phyloP scores from a whole-genome alignment of 2,888 invertebrate species.

The Scaptomyza cyrtandrae region DNA sequence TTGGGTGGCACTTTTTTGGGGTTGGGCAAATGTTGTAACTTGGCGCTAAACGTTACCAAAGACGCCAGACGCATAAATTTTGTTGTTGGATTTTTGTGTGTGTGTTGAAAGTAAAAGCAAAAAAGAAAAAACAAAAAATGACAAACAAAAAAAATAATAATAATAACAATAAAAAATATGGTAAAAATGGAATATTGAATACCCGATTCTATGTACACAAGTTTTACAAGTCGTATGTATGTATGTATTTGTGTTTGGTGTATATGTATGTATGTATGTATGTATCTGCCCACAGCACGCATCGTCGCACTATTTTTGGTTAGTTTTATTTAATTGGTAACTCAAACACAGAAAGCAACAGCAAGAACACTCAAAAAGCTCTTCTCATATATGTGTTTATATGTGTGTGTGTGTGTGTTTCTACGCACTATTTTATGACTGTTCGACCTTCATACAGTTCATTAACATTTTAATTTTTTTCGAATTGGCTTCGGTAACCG shows the following conservation, averaged over 20 bases:
- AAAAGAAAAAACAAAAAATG: background rate
- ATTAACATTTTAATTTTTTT: slow-evolving; percentile 67
- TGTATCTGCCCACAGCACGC: slow-evolving; percentile 22
- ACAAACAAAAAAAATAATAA: slow-evolving; percentile 3
- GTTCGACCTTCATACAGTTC: slow-evolving; percentile 75
- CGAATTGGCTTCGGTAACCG: slow-evolving; percentile 26
- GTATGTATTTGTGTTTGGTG: background rate
- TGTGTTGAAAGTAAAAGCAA: slow-evolving; percentile 44
- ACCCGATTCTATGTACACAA: background rate
- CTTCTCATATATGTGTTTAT: slow-evolving; percentile 27
- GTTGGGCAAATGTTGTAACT: slow-evolving; percentile 37
- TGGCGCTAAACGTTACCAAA: slow-evolving; percentile 16
- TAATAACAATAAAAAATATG: slow-evolving; percentile 12
- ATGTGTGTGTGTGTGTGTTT: slow-evolving; percentile 3
- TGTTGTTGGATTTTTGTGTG: no score
- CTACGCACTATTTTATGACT: slow-evolving; percentile 34
- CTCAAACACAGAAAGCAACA: slow-evolving; percentile 26
- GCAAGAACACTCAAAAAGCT: slow-evolving; percentile 21
- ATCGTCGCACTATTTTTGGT: slow-evolving; percentile 36
- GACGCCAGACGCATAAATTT: slow-evolving; percentile 50
- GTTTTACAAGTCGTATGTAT: background rate
- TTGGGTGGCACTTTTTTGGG: slow-evolving; percentile 11
- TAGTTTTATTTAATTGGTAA: slow-evolving; percentile 27
- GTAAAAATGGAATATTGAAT: slow-evolving; percentile 12
- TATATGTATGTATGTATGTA: background rate